Evolutionary conservation across 2,888 invertebrate species (phyloP).

Genomic region (Rotaria magnacalcarata): DNA sequence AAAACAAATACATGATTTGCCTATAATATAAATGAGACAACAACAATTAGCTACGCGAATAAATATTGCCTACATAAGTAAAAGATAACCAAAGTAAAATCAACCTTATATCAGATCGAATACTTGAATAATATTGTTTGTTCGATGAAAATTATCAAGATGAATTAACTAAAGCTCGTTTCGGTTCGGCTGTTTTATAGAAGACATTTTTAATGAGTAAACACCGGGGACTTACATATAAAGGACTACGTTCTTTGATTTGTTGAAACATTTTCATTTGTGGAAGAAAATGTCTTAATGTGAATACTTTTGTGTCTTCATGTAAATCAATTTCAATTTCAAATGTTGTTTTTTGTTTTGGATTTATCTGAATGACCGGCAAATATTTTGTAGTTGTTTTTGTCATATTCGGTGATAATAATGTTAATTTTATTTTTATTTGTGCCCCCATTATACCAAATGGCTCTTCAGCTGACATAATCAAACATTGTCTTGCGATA

Average conservation of each 20-base stretch:
- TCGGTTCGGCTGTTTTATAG: not conserved
- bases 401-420: not conserved
- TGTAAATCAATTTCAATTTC: slow-evolving; percentile 11
- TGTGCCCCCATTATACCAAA: slow-evolving; percentile 15
- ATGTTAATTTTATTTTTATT: not conserved
- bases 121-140: not conserved
- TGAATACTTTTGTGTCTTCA: slow-evolving; percentile 15
- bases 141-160: not conserved
- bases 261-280: slow-evolving; percentile 20
- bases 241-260: not conserved
- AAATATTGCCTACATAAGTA: slow-evolving; percentile 5
- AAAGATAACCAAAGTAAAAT: not conserved
- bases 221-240: slow-evolving; percentile 18
- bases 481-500: not conserved
- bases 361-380: not conserved
- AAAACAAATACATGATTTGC: slow-evolving; percentile 4
- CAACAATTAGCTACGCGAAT: slow-evolving; percentile 11
- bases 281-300: not conserved
- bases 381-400: not conserved
- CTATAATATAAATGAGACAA: slow-evolving; percentile 8
- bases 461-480: slow-evolving; percentile 28
- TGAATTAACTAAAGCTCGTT: not conserved
- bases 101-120: not conserved
- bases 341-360: not conserved
- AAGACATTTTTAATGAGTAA: not conserved